phyloP scores from a whole-genome alignment of 53 echinoderm and acorn worm species.

The Crossaster papposus region DNA sequence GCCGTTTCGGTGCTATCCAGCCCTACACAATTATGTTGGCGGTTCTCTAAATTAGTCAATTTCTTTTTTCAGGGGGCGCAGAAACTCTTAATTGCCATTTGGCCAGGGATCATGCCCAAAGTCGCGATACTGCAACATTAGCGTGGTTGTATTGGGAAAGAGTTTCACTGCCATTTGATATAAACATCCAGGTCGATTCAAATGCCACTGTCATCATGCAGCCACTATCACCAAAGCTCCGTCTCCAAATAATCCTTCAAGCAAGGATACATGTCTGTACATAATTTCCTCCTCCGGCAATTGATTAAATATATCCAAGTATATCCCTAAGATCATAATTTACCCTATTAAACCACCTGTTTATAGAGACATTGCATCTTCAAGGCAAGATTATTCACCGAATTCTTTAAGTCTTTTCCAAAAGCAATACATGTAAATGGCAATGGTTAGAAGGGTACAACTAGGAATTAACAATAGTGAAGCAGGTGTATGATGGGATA shows the following conservation, averaged over 20 bases:
- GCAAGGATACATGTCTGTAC: neutral
- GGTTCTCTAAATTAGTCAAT: too few relatives aligned
- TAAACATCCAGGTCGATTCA: too few relatives aligned
- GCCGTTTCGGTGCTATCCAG: too few relatives aligned
- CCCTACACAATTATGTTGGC: too few relatives aligned
- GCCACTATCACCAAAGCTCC: neutral
- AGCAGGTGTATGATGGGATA: neutral
- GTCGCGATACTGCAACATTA: too few relatives aligned
- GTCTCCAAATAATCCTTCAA: neutral
- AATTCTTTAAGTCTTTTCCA: neutral
- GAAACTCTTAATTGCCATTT: too few relatives aligned
- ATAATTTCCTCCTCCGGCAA: neutral
- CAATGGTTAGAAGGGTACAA: neutral
- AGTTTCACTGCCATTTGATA: too few relatives aligned
- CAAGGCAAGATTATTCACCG: too few relatives aligned
- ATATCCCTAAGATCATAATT: neutral
- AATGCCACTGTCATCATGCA: neutral
- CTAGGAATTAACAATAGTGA: neutral
- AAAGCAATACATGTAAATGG: neutral
- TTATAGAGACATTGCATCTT: neutral
- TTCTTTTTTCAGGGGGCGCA: too few relatives aligned
- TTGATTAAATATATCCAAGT: neutral
- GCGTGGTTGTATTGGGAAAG: too few relatives aligned
- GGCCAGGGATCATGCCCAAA: too few relatives aligned
- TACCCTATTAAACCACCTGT: constrained; percentile 9